Base-by-base conservation (phyloP, 2,888 invertebrate species). In the Eueremaeus valkanovi region DNA sequence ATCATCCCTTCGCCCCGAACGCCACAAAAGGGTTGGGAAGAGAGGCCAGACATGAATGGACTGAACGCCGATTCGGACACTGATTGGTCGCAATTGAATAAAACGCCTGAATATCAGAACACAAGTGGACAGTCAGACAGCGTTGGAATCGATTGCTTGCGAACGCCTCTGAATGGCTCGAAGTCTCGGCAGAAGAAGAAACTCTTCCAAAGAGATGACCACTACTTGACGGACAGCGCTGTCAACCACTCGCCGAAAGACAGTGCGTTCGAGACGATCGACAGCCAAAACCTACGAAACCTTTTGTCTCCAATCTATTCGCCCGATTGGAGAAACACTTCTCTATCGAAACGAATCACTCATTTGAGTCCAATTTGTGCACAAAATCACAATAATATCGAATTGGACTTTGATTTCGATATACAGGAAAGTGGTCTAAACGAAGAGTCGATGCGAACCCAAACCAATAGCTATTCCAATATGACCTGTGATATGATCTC, bases 1-100 rank as follows among this genome's bases (percentile, higher is more conserved):
- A 75, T 75, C 13, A 36, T 72, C 16, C 75, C 75, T 8, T 75
- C 75, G 33, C 75, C 75, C 1, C 36, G 36, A 21, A 66, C 66
- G 18, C 66, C 66, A 2, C n/a, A 66, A 36, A 66, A 13, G 36
- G 33, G 16, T 33, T 18, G 3, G 24, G 40, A 66, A n/a, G 21
- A 3, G 8, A 36, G 13, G 1, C 2, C 33, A n/a, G 66, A 66
- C 5, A 11, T n/a, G 36, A 21, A n/a, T 9, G 18, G 1, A n/a
- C n/a, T n/a, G n/a, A n/a, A n/a, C n/a, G n/a, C n/a, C n/a, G n/a
- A n/a, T n/a, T n/a, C n/a, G n/a, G n/a, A 16, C 21, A 16, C n/a
- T 11, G 1, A 66, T n/a, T 66, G 18, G 66, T 21, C n/a, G 1
- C 36, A 27, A 66, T n/a, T n/a, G 1, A 3, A 18, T 18, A 66